A percentile compares a stretch with the other conserved stretches of the same genome.
phyloP scores from a whole-genome alignment of 2,113 vertebrate genomes.

The Bolborhynchus lineola region DNA sequence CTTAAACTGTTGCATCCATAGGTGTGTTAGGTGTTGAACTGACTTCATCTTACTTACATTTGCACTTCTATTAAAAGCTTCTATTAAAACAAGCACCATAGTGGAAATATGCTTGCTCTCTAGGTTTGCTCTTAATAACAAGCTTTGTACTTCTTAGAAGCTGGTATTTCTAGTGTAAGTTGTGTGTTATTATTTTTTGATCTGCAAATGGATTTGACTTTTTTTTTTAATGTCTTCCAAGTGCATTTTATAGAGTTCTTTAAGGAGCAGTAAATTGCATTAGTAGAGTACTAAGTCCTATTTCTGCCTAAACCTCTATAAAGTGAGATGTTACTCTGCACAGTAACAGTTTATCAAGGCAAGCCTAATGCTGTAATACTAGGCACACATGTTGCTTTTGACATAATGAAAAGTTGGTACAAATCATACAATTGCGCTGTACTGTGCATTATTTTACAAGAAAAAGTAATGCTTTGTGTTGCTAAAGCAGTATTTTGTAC shows the following conservation, averaged over 20 bases:
- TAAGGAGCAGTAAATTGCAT: neutral
- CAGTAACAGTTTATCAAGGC: neutral
- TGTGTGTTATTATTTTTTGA: neutral
- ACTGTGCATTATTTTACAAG: neutral
- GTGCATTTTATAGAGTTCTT: neutral
- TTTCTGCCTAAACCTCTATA: neutral
- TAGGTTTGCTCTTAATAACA: neutral
- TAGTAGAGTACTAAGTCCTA: neutral
- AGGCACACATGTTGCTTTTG: neutral
- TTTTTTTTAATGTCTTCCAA: neutral
- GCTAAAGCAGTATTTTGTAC: neutral
- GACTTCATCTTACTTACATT: neutral
- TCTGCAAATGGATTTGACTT: neutral
- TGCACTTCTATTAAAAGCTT: neutral
- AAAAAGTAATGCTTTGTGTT: slow-evolving; percentile 10
- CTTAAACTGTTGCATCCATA: neutral
- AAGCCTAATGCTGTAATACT: neutral
- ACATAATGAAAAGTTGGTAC: neutral
- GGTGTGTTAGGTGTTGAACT: neutral
- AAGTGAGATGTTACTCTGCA: neutral
- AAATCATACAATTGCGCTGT: neutral
- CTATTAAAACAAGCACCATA: neutral
- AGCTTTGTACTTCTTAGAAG: neutral
- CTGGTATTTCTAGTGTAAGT: neutral
- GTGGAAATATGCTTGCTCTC: neutral